Base-by-base conservation (phyloP, 2,888 invertebrate genomes). In the Microplitis deprimator region DNA sequence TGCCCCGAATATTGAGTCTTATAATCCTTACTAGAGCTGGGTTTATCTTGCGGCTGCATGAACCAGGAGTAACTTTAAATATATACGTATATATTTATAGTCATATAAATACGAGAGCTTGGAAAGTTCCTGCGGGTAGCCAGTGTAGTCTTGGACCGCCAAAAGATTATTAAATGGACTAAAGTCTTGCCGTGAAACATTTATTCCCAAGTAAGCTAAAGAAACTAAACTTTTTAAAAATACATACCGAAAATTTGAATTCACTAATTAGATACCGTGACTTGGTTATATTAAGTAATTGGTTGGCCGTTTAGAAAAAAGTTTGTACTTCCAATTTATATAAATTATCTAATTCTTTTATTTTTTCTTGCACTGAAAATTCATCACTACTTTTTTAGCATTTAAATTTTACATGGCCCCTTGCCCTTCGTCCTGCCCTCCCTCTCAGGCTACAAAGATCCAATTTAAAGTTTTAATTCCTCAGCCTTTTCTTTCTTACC, bases 381-480 rank as follows among this genome's bases (percentile, higher is more conserved):
- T 50, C 50, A 50, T 50, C 50, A 50, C 29, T 13, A 13, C 50
- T 50, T 50, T 50, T 13, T 50, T 50, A 50, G 65, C 65, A 73
- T 40, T 50, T 38, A 73, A 59, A 77, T 73, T 77, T 77, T 65
- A 68, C 65, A 60, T 62, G 62, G 64, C 64, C 50, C 20, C 13
- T 41, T 68, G 41, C 10, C 16, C 8, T 41, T 50, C 17, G 1
- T 67, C 7, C 50, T 62, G 39, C 62, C 64, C 39, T 73, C 39
- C 39, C 20, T 29, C 4, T 0, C 29, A 29, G 50, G 20, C 67
- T 61, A 29, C 64, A 38, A 69, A 70, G 70, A 77, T 77, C 74
- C 74, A 77, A 77, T 77, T 77, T 77, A 77, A 77, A 74, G 70
- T 77, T 77, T 77, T 65, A 70, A 74, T 60, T 77, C 70, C 65